phyloP scores from a whole-genome alignment of 1,140 invertebrate species.

The Drosophila mayri region DNA sequence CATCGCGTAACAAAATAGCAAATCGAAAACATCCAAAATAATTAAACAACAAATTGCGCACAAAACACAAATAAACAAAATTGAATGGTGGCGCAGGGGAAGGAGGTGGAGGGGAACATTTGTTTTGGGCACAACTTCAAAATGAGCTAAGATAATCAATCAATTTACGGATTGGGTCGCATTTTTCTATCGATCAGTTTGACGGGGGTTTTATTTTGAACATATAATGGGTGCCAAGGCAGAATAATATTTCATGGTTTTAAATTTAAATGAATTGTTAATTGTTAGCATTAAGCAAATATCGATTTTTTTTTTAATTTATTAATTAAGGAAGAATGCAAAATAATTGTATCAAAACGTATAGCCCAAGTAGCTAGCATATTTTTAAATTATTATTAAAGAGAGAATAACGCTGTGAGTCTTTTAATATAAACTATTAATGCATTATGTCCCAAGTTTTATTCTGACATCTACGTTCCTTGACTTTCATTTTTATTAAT shows the following conservation, averaged over 20 bases:
- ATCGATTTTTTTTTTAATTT: no score
- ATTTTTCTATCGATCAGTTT: slow-evolving; percentile 1
- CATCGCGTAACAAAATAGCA: slow-evolving; percentile 58
- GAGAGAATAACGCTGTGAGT: background rate
- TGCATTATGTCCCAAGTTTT: no score
- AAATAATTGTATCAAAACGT: no score
- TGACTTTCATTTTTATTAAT: no score
- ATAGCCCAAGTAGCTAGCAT: no score
- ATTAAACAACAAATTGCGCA: slow-evolving; percentile 63
- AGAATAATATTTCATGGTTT: background rate
- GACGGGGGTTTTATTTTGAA: background rate
- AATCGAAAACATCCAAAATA: slow-evolving; percentile 65
- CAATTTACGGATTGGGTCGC: slow-evolving; percentile 14
- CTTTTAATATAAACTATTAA: no score
- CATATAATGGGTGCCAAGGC: background rate
- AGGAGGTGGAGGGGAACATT: background rate
- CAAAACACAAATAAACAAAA: slow-evolving; percentile 65
- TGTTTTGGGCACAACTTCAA: slow-evolving; percentile 3
- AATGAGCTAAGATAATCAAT: slow-evolving; percentile 35
- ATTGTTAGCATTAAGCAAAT: no score
- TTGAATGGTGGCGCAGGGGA: background rate
- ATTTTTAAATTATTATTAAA: background rate
- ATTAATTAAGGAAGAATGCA: no score
- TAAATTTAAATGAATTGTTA: no score
- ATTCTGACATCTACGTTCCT: no score